Evolutionary conservation across 2,113 vertebrate genomes (phyloP), one percentile per base, ranked within the genome.

Genomic region (Atlantisia rogersi): DNA sequence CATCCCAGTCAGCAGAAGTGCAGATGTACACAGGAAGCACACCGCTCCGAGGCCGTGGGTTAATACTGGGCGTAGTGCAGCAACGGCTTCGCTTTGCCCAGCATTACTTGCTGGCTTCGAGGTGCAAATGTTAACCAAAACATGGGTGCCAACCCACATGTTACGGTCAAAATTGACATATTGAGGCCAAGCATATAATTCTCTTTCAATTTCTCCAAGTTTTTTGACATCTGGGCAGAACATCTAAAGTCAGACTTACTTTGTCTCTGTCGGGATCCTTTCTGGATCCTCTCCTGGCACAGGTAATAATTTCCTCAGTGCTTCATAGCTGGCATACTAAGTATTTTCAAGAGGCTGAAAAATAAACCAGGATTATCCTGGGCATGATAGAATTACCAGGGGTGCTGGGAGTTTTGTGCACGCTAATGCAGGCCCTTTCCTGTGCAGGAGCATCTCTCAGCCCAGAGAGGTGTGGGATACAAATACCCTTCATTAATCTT

Each of bases 1-100:
- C 74, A 81, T 35, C 55, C 3, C 14, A 71, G n/a, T 59, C n/a
- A 86, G 35, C 58, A 83, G 83, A 81, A 89, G 21, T 13, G 29
- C 21, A 50, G 52, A 44, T 81, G 42, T 42, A 39, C 28, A 44
- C 15, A 77, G 58, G 32, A 40, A 40, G 46, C 53, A 32, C 40
- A 3, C 16, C 3, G 10, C 42, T 39, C 48, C 15, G 62, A 67
- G 46, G 21, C 12, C 0, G 0, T 87, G 42, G 1, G 11, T 78
- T 74, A 70, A 44, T 70, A n/a, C 18, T 31, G 56, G 56, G 48
- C 2, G 0, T 14, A 28, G 18, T 28, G 6, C 52, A 63, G 65
- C 6, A 62, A 39, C 40, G 75, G 46, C 56, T 87, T 37, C 74
- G 56, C 65, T 71, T 67, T 74, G 60, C 64, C 26, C 13, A 29